Evolutionary conservation across 2,797 vertebrate genomes (phyloP).

Genomic region (Danio tinwini): DNA sequence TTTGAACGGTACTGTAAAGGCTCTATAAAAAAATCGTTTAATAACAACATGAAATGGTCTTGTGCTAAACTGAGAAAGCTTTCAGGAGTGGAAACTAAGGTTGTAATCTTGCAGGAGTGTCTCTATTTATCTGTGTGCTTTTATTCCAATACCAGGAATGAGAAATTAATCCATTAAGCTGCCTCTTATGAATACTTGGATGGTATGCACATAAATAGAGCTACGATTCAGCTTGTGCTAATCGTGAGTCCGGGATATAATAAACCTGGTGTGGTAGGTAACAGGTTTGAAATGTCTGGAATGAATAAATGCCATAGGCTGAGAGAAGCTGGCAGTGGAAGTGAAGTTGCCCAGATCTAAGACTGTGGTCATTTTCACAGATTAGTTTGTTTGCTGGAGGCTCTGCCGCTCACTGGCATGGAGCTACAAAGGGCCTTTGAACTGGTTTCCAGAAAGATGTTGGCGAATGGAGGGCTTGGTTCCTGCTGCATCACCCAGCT

Average conservation of each 20-base stretch:
- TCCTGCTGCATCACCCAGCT: slow-evolving; percentile 88
- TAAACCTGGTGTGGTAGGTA: neutral
- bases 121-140: slow-evolving; percentile 4
- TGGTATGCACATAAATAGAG: slow-evolving; percentile 42
- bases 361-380: slow-evolving; percentile 35
- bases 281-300: slow-evolving; percentile 23
- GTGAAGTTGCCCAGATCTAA: slow-evolving; percentile 27
- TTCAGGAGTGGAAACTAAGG: slow-evolving; percentile 10
- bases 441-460: slow-evolving; percentile 91
- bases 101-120: neutral
- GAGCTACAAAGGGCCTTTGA: slow-evolving; percentile 87
- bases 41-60: neutral
- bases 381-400: slow-evolving; percentile 35
- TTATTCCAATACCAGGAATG: slow-evolving; percentile 6
- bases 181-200: slow-evolving; percentile 53
- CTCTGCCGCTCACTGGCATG: slow-evolving; percentile 16
- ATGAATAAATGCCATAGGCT: slow-evolving; percentile 12
- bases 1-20: neutral
- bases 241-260: slow-evolving; percentile 24
- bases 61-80: neutral
- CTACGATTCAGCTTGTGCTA: slow-evolving; percentile 39
- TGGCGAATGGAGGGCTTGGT: slow-evolving; percentile 90
- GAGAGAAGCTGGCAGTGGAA: slow-evolving; percentile 25
- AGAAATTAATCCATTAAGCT: slow-evolving; percentile 42
- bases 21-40: neutral